Evolutionary conservation across 2,888 invertebrate genomes (phyloP).

Genomic region (Dynastes hyllus): DNA sequence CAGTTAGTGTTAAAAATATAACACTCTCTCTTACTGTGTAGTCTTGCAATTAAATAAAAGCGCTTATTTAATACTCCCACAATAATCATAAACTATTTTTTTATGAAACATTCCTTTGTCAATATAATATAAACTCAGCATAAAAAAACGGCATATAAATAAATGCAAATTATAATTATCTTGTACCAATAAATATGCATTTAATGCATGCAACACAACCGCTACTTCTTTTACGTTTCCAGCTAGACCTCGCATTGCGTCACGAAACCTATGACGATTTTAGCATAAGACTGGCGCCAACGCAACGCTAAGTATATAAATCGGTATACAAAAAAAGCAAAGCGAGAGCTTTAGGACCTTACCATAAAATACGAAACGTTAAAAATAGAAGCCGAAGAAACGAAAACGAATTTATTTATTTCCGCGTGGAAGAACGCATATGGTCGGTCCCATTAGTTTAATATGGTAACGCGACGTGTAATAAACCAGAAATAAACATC

Average conservation of each 20-base stretch:
- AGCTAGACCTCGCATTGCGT: constrained; percentile 25
- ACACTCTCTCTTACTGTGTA: too few species aligned
- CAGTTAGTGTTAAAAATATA: too few species aligned
- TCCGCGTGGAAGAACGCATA: constrained; percentile 16
- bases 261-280: constrained; percentile 31
- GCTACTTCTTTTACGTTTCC: constrained; percentile 1
- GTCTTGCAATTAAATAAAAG: too few species aligned
- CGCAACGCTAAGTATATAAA: constrained; percentile 24
- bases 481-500: neutral
- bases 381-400: constrained; percentile 16
- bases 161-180: neutral
- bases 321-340: constrained; percentile 14
- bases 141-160: too few species aligned
- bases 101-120: too few species aligned
- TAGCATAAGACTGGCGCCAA: constrained; percentile 28
- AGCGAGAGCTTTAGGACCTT: neutral
- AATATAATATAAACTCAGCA: too few species aligned
- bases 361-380: constrained; percentile 20
- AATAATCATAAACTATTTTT: too few species aligned
- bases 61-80: too few species aligned
- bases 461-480: neutral
- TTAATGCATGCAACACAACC: neutral
- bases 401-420: constrained; percentile 9
- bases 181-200: too few species aligned
- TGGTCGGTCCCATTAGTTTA: constrained; percentile 3